Percentiles rank a stretch among this genome's conserved stretches.
Evolutionary conservation across 2,797 vertebrate genomes (phyloP).

Genomic region (Trachops cirrhosus): DNA sequence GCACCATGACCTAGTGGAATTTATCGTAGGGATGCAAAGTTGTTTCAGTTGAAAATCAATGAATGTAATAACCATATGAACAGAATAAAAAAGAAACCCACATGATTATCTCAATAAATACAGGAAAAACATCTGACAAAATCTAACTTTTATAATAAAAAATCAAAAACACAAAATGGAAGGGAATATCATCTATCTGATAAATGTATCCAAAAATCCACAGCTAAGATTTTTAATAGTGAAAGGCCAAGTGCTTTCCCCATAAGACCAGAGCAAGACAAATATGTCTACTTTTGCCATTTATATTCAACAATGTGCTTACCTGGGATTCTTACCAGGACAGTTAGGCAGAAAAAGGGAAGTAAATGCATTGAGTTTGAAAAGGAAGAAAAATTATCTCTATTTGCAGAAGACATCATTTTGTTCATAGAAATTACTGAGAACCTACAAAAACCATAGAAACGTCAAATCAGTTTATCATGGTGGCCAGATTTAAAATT

Average conservation of each 20-base stretch:
- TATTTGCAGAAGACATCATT: neutral
- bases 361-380: neutral
- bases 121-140: neutral
- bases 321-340: neutral
- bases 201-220: neutral
- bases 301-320: neutral
- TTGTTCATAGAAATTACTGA: neutral
- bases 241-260: neutral
- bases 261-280: neutral
- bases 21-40: neutral
- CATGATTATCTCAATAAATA: neutral
- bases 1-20: neutral
- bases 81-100: neutral
- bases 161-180: neutral
- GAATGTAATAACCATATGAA: neutral
- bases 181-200: neutral
- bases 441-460: neutral
- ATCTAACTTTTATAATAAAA: constrained; percentile 1
- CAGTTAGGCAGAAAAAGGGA: neutral
- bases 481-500: neutral
- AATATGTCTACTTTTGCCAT: neutral
- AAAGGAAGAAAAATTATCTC: neutral
- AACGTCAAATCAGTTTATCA: neutral
- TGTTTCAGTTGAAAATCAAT: neutral
- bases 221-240: neutral